phyloP scores from a whole-genome alignment of 2,797 vertebrate species.

The Melopsittacus undulatus region DNA sequence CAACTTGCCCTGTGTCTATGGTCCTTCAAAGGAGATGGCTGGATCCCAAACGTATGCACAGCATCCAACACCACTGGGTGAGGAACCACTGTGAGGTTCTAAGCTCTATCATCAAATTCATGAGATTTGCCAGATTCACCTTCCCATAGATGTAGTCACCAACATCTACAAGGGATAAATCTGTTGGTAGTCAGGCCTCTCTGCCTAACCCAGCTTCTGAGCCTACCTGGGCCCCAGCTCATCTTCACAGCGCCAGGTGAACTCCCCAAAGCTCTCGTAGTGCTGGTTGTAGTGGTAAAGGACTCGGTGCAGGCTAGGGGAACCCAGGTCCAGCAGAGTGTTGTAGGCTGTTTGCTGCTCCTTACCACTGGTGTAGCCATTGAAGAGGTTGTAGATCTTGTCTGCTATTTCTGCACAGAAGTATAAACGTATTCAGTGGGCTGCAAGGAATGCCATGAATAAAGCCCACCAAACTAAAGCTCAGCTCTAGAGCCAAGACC shows the following conservation, averaged over 20 bases:
- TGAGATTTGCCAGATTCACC: not conserved
- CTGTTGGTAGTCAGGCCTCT: not conserved
- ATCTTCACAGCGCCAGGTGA: slow-evolving; percentile 98
- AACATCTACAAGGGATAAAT: not conserved
- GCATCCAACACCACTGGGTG: not conserved
- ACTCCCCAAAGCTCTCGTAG: slow-evolving; percentile 97
- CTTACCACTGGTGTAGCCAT: slow-evolving; percentile 97
- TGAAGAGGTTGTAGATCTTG: slow-evolving; percentile 99
- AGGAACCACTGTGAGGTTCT: not conserved
- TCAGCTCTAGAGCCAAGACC: not conserved
- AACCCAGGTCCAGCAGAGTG: slow-evolving; percentile 93
- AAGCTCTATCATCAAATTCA: not conserved
- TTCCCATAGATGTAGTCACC: not conserved
- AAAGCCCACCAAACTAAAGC: not conserved
- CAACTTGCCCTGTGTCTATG: not conserved
- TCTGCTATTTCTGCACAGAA: slow-evolving; percentile 90
- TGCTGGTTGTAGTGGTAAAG: slow-evolving; percentile 98
- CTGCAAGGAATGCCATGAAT: not conserved
- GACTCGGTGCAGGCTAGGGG: slow-evolving; percentile 92
- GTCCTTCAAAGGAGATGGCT: not conserved
- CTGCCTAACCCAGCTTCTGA: fast-evolving
- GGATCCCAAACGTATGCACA: not conserved
- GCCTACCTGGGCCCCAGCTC: slow-evolving; percentile 96
- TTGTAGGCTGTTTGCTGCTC: slow-evolving; percentile 99
- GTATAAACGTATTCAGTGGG: not conserved